A percentile compares a stretch with the other conserved stretches of the same genome.
Conservation (phyloP, 2,888 invertebrate genomes). For the Yponomeuta plumbellus region DNA sequence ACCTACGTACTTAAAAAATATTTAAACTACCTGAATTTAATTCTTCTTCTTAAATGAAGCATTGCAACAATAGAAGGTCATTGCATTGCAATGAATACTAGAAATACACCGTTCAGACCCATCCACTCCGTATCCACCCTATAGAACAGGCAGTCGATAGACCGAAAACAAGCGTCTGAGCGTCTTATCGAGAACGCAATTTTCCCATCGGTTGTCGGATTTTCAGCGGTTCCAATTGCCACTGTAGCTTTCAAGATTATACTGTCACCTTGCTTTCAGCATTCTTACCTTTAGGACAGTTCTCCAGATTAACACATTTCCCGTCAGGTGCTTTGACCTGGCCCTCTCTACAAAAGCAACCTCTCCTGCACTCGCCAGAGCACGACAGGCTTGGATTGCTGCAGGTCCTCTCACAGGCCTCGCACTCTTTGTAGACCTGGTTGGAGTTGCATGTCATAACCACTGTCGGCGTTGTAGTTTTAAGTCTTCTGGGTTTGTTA, state of each 20-base stretch:
- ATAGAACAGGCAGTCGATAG: too few relatives aligned
- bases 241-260: neutral
- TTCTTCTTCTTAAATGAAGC: too few relatives aligned
- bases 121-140: too few relatives aligned
- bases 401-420: conserved; percentile 45
- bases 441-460: conserved; percentile 37
- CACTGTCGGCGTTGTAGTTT: conserved; percentile 25
- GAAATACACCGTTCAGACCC: too few relatives aligned
- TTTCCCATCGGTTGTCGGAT: neutral
- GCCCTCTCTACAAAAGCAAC: conserved; percentile 51
- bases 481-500: conserved; percentile 15
- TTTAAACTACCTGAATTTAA: too few relatives aligned
- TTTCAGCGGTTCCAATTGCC: neutral
- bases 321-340: conserved; percentile 41
- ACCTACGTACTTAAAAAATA: too few relatives aligned
- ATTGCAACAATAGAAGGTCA: too few relatives aligned
- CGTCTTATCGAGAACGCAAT: neutral
- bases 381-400: conserved; percentile 38
- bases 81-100: too few relatives aligned
- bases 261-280: neutral
- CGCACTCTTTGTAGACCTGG: conserved; percentile 43
- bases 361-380: conserved; percentile 34
- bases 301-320: conserved; percentile 38
- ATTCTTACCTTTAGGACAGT: conserved; percentile 46
- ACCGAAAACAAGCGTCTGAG: too few relatives aligned